phyloP scores from a whole-genome alignment of 2,113 vertebrate species.

The Buteo buteo region DNA sequence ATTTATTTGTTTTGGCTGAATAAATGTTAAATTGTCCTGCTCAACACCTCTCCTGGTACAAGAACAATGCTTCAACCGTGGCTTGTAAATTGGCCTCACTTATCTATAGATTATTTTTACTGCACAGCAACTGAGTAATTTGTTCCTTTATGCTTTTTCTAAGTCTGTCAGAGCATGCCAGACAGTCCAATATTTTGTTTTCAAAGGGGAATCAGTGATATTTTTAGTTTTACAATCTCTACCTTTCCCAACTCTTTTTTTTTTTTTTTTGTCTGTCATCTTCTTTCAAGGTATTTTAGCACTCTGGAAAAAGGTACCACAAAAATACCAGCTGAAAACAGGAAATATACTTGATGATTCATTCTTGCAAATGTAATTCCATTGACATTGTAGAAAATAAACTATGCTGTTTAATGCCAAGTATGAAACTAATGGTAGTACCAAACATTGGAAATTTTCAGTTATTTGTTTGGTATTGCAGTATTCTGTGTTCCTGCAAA shows the following conservation, averaged over 20 bases:
- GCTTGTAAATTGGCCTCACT: conserved; percentile 45
- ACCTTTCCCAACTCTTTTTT: neutral
- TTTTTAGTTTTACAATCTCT: neutral
- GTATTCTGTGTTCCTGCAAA: neutral
- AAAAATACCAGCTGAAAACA: neutral
- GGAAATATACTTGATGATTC: neutral
- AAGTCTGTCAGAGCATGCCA: conserved; percentile 23
- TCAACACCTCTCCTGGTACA: conserved; percentile 32
- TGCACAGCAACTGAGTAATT: conserved; percentile 41
- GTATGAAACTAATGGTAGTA: neutral
- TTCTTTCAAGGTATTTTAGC: neutral
- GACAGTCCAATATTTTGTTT: conserved; percentile 23
- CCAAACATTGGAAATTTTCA: neutral
- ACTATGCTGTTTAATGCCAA: neutral
- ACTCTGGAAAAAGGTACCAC: neutral
- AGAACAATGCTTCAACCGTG: neutral
- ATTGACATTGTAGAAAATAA: neutral
- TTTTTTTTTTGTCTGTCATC: neutral
- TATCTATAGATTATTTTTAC: conserved; percentile 52
- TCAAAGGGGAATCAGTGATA: neutral
- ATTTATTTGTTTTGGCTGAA: conserved; percentile 45
- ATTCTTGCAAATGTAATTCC: neutral
- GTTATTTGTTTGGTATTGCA: neutral
- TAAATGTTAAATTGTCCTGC: conserved; percentile 48
- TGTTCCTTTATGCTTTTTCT: conserved; percentile 32